A percentile compares a stretch with the other conserved stretches of the same genome.
Conservation (phyloP, 2,888 invertebrate species). For the Sceliomorpha sp. region DNA sequence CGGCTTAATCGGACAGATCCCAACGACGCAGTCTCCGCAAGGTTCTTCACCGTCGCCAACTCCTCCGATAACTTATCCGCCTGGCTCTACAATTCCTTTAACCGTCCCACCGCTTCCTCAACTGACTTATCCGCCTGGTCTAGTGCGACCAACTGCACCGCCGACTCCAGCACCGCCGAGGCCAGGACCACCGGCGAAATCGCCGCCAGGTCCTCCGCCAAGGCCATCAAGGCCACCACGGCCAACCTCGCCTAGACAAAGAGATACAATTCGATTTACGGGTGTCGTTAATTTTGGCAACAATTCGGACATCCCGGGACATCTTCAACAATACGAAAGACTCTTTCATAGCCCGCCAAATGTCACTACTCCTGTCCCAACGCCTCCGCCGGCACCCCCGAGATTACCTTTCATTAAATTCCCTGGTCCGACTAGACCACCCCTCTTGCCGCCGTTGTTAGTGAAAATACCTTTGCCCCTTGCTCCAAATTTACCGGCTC, state of each 20-base stretch:
- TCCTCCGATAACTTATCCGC: constrained; percentile 50
- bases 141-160: constrained; percentile 15
- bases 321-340: constrained; percentile 72
- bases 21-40: constrained; percentile 26
- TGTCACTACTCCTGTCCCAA: constrained; percentile 6
- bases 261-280: constrained; percentile 73
- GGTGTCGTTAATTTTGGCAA: constrained; percentile 77
- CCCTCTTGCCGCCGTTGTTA: constrained; percentile 63
- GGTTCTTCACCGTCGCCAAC: constrained; percentile 23
- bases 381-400: constrained; percentile 30
- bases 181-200: constrained; percentile 16
- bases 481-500: constrained; percentile 64
- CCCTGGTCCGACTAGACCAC: constrained; percentile 30
- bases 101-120: constrained; percentile 42
- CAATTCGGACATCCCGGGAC: constrained; percentile 66
- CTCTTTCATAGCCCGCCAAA: constrained; percentile 67
- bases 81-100: constrained; percentile 47
- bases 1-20: constrained; percentile 42
- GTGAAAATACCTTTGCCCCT: constrained; percentile 73
- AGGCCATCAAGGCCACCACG: constrained; percentile 28
- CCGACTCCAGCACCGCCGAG: constrained; percentile 11
- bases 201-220: constrained; percentile 24
- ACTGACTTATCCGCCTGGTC: constrained; percentile 46
- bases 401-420: constrained; percentile 38
- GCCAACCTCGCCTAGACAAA: constrained; percentile 62